A percentile compares a stretch with the other conserved stretches of the same genome.
Conservation (phyloP, 2,113 vertebrate genomes). For the Brachypodius melanocephalos region DNA sequence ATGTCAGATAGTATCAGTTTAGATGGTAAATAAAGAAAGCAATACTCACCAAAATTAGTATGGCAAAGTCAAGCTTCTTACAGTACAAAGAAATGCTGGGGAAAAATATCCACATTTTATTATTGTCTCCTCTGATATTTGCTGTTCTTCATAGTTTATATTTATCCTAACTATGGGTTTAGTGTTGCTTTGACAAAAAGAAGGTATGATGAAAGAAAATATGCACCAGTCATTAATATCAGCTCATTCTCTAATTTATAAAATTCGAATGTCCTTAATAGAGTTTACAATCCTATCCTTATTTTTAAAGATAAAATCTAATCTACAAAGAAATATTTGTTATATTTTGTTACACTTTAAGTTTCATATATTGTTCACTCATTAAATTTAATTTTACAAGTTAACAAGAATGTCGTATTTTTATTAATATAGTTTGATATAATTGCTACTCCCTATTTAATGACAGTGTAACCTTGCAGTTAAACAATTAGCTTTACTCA, state of each 20-base stretch:
- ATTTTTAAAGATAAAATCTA: not conserved
- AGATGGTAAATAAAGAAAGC: not conserved
- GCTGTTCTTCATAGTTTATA: not conserved
- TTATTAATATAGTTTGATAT: not conserved
- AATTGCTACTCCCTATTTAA: not conserved
- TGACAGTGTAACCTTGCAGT: not conserved
- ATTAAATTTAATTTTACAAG: not conserved
- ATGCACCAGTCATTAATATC: not conserved
- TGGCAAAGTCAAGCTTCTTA: not conserved
- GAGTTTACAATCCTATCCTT: not conserved
- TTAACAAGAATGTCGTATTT: not conserved
- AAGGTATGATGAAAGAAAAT: not conserved
- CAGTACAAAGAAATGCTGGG: not conserved
- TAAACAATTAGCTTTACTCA: constrained; percentile 17
- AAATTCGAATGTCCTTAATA: not conserved
- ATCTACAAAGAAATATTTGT: not conserved
- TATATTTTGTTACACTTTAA: not conserved
- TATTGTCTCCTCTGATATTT: not conserved
- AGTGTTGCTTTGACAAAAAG: not conserved
- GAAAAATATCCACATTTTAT: not conserved
- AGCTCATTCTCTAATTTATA: not conserved
- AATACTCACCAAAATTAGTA: not conserved
- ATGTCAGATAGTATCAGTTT: not conserved
- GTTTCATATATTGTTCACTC: not conserved
- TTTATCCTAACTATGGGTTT: not conserved